These are phyloP conservation scores for Drosophila mauritiana DNA, from an alignment of 1,140 invertebrate genomes.

Conservation along the genomic window DNA sequence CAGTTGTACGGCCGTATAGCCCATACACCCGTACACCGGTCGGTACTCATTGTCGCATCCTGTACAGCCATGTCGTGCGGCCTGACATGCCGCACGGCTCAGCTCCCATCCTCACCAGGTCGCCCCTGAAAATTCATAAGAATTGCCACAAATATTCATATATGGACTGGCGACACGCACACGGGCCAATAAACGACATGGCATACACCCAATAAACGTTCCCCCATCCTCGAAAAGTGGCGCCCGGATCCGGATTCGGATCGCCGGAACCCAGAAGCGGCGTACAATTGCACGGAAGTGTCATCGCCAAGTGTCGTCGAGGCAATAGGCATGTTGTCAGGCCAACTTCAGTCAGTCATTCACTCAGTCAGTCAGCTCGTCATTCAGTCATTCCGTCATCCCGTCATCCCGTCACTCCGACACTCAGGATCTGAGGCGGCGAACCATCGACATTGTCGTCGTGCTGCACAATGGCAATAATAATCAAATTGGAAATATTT, in stretches of 20 bases:
- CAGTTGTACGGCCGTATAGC: not conserved
- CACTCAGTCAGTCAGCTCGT: slow-evolving; percentile 9
- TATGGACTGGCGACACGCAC: slow-evolving; percentile 76
- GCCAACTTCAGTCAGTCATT: slow-evolving; percentile 25
- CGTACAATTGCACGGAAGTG: slow-evolving; percentile 80
- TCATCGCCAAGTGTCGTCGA: slow-evolving; percentile 77
- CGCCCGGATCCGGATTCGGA: slow-evolving; percentile 29
- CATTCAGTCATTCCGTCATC: slow-evolving; percentile 15
- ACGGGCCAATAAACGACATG: slow-evolving; percentile 59
- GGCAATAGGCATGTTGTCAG: slow-evolving; percentile 69
- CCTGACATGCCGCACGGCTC: slow-evolving; percentile 40
- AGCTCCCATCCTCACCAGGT: not conserved
- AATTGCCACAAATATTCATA: slow-evolving; percentile 81
- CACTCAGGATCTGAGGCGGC: slow-evolving; percentile 23
- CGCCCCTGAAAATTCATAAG: slow-evolving; percentile 72
- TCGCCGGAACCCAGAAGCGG: slow-evolving; percentile 63
- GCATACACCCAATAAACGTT: slow-evolving; percentile 69
- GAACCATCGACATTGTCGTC: slow-evolving; percentile 19
- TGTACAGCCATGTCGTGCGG: slow-evolving; percentile 52
- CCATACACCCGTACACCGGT: slow-evolving; percentile 13
- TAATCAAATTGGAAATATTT: slow-evolving; percentile 52
- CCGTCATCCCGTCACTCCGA: slow-evolving; percentile 16
- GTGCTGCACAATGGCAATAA: slow-evolving; percentile 47
- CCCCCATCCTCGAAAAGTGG: slow-evolving; percentile 7
- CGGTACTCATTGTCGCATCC: slow-evolving; percentile 58